phyloP scores from a whole-genome alignment of 2,113 vertebrate species.

The Gadus macrocephalus region DNA sequence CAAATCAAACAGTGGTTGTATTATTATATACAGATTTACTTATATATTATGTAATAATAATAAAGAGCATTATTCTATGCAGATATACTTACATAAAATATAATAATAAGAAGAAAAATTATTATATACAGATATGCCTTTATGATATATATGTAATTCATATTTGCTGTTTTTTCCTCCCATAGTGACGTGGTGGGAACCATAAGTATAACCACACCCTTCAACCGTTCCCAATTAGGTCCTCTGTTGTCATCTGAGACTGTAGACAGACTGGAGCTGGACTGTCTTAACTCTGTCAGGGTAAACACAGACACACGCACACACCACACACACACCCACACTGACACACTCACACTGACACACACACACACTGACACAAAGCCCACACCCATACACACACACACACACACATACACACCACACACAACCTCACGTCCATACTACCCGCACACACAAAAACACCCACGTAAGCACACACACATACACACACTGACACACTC shows the following conservation, averaged over 20 bases:
- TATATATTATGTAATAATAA: no score
- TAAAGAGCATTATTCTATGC: no score
- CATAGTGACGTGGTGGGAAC: slow-evolving; percentile 70
- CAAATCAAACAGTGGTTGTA: no score
- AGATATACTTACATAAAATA: no score
- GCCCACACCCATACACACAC: no score
- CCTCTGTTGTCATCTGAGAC: slow-evolving; percentile 67
- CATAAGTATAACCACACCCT: slow-evolving; percentile 63
- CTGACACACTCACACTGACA: neutral
- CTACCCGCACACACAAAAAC: neutral
- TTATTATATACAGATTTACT: no score
- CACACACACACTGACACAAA: neutral
- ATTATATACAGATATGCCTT: no score
- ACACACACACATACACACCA: slow-evolving; percentile 11
- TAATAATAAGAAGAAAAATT: no score
- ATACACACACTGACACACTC: slow-evolving; percentile 18
- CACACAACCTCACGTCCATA: neutral
- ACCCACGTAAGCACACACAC: slow-evolving; percentile 8
- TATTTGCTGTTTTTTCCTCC: slow-evolving; percentile 30
- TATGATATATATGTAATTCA: neutral
- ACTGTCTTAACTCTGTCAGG: slow-evolving; percentile 76
- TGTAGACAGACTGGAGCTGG: slow-evolving; percentile 69
- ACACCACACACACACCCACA: neutral
- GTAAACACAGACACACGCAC: slow-evolving; percentile 42
- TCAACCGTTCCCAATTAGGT: slow-evolving; percentile 55